Evolutionary conservation across 2,888 invertebrate species (phyloP).

Genomic region (Bombyx huttoni): DNA sequence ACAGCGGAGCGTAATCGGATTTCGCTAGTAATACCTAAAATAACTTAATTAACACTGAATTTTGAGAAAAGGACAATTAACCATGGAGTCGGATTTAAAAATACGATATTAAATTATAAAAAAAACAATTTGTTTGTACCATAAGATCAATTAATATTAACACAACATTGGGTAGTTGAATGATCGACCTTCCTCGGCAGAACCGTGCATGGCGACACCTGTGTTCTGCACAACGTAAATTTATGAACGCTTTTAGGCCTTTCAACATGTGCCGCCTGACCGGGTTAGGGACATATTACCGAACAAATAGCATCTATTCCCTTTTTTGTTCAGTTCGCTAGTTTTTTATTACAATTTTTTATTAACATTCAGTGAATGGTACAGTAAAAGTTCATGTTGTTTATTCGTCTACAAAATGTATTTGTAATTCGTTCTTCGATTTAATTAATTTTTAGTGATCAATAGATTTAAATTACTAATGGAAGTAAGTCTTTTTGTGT

Average conservation of each 20-base stretch:
- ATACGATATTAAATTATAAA: background rate
- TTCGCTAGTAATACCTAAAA: too few species aligned
- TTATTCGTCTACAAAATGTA: too few species aligned
- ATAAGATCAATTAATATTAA: constrained; percentile 17
- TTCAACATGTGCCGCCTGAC: constrained; percentile 68
- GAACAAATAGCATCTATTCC: constrained; percentile 53
- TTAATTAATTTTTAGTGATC: too few species aligned
- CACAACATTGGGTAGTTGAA: constrained; percentile 24
- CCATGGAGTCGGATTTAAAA: too few species aligned
- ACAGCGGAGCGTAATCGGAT: too few species aligned
- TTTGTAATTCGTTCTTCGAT: too few species aligned
- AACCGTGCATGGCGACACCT: constrained; percentile 46
- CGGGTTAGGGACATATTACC: constrained; percentile 52
- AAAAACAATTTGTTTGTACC: background rate
- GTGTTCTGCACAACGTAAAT: constrained; percentile 53
- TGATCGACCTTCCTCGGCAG: constrained; percentile 33
- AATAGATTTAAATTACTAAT: background rate
- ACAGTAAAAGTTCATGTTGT: too few species aligned
- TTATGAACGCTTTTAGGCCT: constrained; percentile 66
- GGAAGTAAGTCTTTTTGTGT: background rate
- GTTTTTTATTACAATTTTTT: background rate
- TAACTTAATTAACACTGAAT: too few species aligned
- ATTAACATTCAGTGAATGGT: too few species aligned
- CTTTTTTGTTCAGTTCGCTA: constrained; percentile 40
- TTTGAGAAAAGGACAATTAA: too few species aligned